A percentile compares a stretch with the other conserved stretches of the same genome.
These are phyloP conservation scores for Mola mola DNA, from an alignment of 2,113 vertebrate genomes.

Conservation along the genomic window DNA sequence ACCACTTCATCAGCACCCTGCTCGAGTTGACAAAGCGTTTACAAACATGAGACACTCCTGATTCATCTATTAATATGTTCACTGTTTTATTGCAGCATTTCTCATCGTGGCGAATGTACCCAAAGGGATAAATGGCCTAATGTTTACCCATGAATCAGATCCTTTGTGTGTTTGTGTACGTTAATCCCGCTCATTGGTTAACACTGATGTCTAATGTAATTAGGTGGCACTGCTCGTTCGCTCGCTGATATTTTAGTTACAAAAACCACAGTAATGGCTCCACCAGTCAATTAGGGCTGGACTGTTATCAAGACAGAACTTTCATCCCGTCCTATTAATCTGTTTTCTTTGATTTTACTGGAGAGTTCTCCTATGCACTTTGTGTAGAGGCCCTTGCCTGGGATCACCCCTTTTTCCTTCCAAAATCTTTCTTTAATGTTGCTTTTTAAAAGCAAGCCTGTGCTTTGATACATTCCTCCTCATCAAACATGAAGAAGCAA, in stretches of 20 bases:
- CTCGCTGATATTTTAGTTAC: slow-evolving; percentile 47
- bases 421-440: slow-evolving; percentile 49
- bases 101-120: slow-evolving; percentile 20
- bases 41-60: slow-evolving; percentile 29
- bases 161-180: slow-evolving; percentile 21
- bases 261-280: slow-evolving; percentile 62
- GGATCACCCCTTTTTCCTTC: slow-evolving; percentile 30
- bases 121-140: slow-evolving; percentile 38
- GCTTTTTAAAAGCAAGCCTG: slow-evolving; percentile 20
- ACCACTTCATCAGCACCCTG: slow-evolving; percentile 19
- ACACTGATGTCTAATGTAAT: slow-evolving; percentile 57
- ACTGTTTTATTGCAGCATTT: slow-evolving; percentile 30
- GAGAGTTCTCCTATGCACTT: slow-evolving; percentile 39
- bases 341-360: slow-evolving; percentile 43
- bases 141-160: slow-evolving; percentile 52
- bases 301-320: slow-evolving; percentile 69
- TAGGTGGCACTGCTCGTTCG: slow-evolving; percentile 32
- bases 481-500: slow-evolving; percentile 16
- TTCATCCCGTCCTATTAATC: slow-evolving; percentile 49
- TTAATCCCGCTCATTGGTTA: slow-evolving; percentile 45
- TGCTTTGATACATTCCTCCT: slow-evolving; percentile 35
- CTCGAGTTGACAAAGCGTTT: slow-evolving; percentile 24
- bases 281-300: slow-evolving; percentile 66
- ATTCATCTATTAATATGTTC: slow-evolving; percentile 29
- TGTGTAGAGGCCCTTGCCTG: slow-evolving; percentile 6